Evolutionary conservation across 2,113 vertebrate genomes (phyloP).

Genomic region (Passer domesticus): DNA sequence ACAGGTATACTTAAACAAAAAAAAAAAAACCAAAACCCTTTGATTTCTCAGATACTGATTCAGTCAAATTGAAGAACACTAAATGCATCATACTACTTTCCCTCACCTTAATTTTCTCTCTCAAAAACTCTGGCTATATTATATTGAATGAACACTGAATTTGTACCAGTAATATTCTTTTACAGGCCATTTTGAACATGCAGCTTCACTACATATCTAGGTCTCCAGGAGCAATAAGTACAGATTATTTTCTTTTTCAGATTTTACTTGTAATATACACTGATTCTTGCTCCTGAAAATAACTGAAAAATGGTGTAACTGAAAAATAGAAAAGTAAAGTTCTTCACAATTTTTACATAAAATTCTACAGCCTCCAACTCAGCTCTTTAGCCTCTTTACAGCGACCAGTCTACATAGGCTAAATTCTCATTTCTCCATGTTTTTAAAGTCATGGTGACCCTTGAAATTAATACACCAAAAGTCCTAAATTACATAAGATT

Average conservation of each 20-base stretch:
- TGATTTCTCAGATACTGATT: neutral
- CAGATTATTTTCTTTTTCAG: neutral
- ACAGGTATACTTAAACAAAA: neutral
- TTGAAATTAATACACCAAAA: neutral
- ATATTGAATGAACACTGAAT: neutral
- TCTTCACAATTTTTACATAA: neutral
- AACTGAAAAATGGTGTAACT: neutral
- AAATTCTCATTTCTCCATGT: neutral
- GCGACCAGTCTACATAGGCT: accelerated
- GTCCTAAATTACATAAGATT: neutral
- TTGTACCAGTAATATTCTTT: neutral
- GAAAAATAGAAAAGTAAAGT: neutral
- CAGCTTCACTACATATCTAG: neutral
- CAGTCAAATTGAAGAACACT: neutral
- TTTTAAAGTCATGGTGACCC: neutral
- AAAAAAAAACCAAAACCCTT: neutral
- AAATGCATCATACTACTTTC: neutral
- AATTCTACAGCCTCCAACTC: neutral
- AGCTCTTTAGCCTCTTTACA: neutral
- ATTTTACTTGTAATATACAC: neutral
- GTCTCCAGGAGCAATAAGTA: neutral
- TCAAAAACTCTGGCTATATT: neutral
- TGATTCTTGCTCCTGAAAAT: neutral
- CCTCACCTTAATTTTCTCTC: neutral
- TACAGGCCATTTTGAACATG: neutral